phyloP scores from a whole-genome alignment of 2,797 vertebrate species.

The Anguilla anguilla region DNA sequence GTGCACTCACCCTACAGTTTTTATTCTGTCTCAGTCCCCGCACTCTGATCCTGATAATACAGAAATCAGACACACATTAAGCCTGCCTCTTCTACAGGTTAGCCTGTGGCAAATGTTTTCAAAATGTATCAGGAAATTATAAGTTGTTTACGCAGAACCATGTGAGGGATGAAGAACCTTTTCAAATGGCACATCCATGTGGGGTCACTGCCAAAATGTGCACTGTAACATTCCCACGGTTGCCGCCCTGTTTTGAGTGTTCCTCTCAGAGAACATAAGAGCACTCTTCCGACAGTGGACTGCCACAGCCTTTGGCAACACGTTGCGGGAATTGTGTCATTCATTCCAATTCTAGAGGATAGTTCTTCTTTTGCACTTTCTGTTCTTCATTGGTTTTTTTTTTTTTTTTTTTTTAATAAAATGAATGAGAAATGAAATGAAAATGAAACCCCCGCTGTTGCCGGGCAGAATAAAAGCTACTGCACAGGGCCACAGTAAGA shows the following conservation, averaged over 20 bases:
- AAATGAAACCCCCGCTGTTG: constrained; percentile 35
- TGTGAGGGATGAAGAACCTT: not conserved
- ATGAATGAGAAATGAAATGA: constrained; percentile 24
- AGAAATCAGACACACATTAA: constrained; percentile 24
- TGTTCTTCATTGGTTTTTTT: constrained; percentile 21
- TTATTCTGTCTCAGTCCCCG: not conserved
- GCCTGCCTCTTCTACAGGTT: constrained; percentile 8
- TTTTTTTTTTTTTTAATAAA: not conserved
- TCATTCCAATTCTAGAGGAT: constrained; percentile 8
- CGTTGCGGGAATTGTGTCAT: constrained; percentile 19
- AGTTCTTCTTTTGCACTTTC: constrained; percentile 22
- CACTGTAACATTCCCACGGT: not conserved
- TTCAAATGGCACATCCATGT: not conserved
- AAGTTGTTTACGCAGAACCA: not conserved
- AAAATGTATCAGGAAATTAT: constrained; percentile 11
- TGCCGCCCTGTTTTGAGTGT: not conserved
- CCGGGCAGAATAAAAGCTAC: constrained; percentile 29
- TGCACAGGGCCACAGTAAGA: constrained; percentile 48
- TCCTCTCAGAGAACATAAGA: not conserved
- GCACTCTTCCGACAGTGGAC: not conserved
- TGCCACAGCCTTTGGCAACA: not conserved
- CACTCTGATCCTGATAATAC: constrained; percentile 13
- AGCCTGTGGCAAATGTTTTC: not conserved
- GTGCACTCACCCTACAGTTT: not conserved
- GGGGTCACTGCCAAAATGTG: not conserved